phyloP scores from a whole-genome alignment of 2,113 vertebrate genomes.

The Barbus barbus region DNA sequence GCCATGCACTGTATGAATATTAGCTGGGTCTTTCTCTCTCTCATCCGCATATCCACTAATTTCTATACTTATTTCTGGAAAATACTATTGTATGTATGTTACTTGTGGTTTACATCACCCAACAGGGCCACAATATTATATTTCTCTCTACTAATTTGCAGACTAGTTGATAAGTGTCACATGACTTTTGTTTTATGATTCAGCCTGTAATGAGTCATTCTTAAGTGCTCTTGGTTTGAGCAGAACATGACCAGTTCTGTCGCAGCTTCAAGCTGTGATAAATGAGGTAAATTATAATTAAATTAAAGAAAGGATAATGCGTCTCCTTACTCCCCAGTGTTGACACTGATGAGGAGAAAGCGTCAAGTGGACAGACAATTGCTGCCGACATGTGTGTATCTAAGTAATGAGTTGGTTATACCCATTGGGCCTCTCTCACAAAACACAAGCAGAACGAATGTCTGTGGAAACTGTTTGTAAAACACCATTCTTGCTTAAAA shows the following conservation, averaged over 20 bases:
- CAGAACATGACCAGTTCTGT: background rate
- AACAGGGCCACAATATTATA: background rate
- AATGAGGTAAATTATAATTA: conserved; percentile 2
- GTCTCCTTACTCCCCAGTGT: background rate
- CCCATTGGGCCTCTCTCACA: too few species aligned
- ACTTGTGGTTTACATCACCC: background rate
- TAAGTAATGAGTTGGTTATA: background rate
- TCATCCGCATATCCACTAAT: background rate
- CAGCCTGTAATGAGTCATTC: background rate
- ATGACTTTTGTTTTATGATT: background rate
- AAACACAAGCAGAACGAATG: background rate
- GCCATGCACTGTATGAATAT: background rate
- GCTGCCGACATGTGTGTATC: background rate
- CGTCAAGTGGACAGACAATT: background rate
- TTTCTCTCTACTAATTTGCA: background rate
- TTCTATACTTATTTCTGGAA: conserved; percentile 1
- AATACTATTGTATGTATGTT: too few species aligned
- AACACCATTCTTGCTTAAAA: background rate
- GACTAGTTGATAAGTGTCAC: background rate
- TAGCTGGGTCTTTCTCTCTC: background rate
- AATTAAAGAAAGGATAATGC: conserved; percentile 8
- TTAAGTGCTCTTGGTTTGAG: background rate
- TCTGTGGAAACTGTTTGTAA: background rate
- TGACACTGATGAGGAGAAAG: background rate
- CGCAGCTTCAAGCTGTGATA: background rate